These are phyloP conservation scores for Heliocidaris erythrogramma DNA, from an alignment of 35 echinoderm and acorn worm species.

Conservation along the genomic window DNA sequence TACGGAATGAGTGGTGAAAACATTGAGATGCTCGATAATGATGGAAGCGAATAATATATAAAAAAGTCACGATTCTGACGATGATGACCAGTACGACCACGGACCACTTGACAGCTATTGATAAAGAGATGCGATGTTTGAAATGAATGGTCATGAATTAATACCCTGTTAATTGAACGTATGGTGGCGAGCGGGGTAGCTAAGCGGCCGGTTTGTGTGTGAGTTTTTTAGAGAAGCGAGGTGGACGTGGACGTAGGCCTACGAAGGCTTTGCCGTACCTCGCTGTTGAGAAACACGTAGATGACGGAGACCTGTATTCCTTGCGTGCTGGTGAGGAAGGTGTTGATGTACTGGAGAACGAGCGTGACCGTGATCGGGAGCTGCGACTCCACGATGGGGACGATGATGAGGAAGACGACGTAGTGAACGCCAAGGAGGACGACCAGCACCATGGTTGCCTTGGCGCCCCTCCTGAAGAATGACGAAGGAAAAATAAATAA, in stretches of 20 bases:
- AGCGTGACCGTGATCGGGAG: conserved; percentile 37
- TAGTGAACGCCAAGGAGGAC: conserved; percentile 84
- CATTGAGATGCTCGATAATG: not conserved
- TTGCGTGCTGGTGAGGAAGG: conserved; percentile 63
- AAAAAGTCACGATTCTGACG: not conserved
- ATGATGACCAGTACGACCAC: not conserved
- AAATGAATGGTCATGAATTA: conserved; percentile 27
- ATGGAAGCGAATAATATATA: not conserved
- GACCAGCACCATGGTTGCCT: conserved; percentile 81
- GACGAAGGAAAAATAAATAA: conserved; percentile 5
- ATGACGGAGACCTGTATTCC: conserved; percentile 78
- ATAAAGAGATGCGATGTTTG: conserved; percentile 11
- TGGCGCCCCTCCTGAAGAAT: conserved; percentile 70
- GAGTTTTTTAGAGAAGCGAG: conserved; percentile 27
- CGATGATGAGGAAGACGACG: conserved; percentile 69
- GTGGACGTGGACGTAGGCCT: not conserved
- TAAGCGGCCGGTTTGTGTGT: not conserved
- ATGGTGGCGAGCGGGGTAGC: not conserved
- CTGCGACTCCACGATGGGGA: conserved; percentile 51
- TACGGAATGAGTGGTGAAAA: too few relatives aligned
- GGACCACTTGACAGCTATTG: not conserved
- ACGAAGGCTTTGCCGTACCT: conserved; percentile 58
- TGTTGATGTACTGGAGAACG: conserved; percentile 55
- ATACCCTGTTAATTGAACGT: conserved; percentile 8
- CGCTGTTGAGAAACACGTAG: conserved; percentile 86